A percentile compares a stretch with the other conserved stretches of the same genome.
Conservation (phyloP, 1,140 invertebrate genomes). For the Drosophila erecta region DNA sequence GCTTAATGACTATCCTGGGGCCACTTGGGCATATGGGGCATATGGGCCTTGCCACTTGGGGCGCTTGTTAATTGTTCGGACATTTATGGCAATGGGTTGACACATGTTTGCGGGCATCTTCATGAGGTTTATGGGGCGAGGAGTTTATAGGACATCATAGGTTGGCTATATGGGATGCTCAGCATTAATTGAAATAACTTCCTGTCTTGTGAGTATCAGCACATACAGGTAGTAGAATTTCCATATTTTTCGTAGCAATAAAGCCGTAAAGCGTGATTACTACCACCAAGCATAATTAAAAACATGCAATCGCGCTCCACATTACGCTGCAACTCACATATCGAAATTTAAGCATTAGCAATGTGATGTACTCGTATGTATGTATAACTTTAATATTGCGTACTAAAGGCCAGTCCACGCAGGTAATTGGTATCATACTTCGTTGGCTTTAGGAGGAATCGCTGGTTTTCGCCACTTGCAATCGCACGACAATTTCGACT, state of each 20-base stretch:
- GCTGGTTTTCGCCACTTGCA: slow-evolving; percentile 19
- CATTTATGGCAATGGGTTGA: slow-evolving; percentile 62
- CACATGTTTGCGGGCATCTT: slow-evolving; percentile 39
- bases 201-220: no score
- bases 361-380: no score
- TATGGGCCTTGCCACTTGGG: slow-evolving; percentile 15
- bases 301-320: no score
- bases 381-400: not conserved
- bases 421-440: not conserved
- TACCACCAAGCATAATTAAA: no score
- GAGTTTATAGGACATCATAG: slow-evolving; percentile 13
- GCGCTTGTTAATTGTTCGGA: slow-evolving; percentile 47
- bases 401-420: no score
- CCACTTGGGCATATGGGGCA: slow-evolving; percentile 18
- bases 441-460: not conserved
- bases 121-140: slow-evolving; percentile 21
- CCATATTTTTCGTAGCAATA: no score
- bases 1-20: slow-evolving; percentile 53
- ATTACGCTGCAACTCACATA: no score
- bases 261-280: no score
- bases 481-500: slow-evolving; percentile 42
- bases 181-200: no score
- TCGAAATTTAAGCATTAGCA: no score
- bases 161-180: not conserved
- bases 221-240: no score